A percentile compares a stretch with the other conserved stretches of the same genome.
These are phyloP conservation scores for Zootermopsis nevadensis DNA, from an alignment of 2,888 invertebrate genomes.

Conservation along the genomic window DNA sequence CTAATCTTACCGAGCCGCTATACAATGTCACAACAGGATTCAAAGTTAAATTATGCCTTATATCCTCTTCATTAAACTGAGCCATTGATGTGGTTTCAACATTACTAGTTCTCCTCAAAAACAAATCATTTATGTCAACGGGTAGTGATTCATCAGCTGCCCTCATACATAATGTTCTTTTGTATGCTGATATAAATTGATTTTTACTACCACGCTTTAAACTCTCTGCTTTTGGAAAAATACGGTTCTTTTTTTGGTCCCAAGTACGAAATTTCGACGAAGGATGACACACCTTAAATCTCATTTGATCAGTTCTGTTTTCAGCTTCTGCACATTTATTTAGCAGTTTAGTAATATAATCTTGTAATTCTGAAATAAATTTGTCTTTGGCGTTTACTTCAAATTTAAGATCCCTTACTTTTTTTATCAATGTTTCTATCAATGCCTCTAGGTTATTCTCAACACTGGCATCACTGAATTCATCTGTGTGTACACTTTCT, in stretches of 20 bases:
- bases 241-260: background rate
- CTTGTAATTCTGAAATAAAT: constrained; percentile 10
- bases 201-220: background rate
- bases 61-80: background rate
- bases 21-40: background rate
- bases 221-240: background rate
- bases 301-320: constrained; percentile 14
- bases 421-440: background rate
- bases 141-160: background rate
- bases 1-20: constrained; percentile 7
- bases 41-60: background rate
- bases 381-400: background rate
- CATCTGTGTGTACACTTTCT: background rate
- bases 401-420: background rate
- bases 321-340: constrained; percentile 29
- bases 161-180: background rate
- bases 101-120: background rate
- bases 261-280: background rate
- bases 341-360: constrained; percentile 7
- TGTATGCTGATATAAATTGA: background rate
- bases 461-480: background rate
- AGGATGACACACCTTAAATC: constrained; percentile 2
- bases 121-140: background rate
- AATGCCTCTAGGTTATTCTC: background rate
- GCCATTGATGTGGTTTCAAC: background rate